Base-by-base conservation (phyloP, 2,888 invertebrate genomes). In the Alentia gelatinosa region DNA sequence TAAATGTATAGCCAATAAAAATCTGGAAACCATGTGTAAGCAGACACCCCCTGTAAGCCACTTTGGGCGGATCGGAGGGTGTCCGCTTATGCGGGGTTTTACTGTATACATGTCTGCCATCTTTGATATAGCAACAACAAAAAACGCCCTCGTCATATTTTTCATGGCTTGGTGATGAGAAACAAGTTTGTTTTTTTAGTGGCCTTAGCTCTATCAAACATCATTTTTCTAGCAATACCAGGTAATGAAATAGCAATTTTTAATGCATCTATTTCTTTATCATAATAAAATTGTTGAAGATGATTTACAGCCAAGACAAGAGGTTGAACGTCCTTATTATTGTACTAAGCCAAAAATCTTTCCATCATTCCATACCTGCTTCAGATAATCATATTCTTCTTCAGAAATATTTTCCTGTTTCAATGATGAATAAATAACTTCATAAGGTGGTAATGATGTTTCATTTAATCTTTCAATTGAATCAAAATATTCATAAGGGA, bases 161-260 rank as follows among this genome's bases (percentile, higher is more conserved):
- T n/a, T n/a, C n/a, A n/a, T n/a, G n/a, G n/a, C n/a, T n/a, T n/a
- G n/a, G n/a, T n/a, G n/a, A n/a, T n/a, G n/a, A n/a, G n/a, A n/a
- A n/a, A n/a, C n/a, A n/a, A n/a, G n/a, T n/a, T n/a, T n/a, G n/a
- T n/a, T n/a, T n/a, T n/a, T n/a, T n/a, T n/a, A n/a, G n/a, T n/a
- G n/a, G n/a, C n/a, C n/a, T n/a, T 1, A 15, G 56, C 42, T 5
- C 4, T 4, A 7, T 56, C n/a, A 56, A 50, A 89, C 4, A 89
- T 1, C 1, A 89, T 1, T 12, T 33, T 1, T 4, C 89, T 42
- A 19, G 89, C 89, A 4, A 89, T 89, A 3, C 89, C 89, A 4
- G 90, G 90, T 9, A 42, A 74, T 35, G 74, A 75, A 1, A 90
- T 90, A 26, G 90, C 42, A 1, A 30, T n/a, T 56, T 89, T 89